Conservation (phyloP, 2,888 invertebrate genomes). For the Clitarchus hookeri region DNA sequence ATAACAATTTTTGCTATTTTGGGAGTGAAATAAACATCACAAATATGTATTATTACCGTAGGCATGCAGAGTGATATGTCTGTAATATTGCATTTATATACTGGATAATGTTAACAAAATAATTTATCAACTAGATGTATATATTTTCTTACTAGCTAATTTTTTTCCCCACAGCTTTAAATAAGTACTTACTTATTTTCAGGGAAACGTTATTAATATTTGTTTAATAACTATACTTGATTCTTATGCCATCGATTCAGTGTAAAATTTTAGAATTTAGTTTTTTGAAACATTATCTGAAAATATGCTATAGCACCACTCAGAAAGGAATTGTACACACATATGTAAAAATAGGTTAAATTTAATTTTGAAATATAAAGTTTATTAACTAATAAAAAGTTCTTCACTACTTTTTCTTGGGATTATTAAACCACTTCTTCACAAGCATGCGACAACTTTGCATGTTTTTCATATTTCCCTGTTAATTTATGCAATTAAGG, state of each 20-base stretch:
- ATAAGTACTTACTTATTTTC: neutral
- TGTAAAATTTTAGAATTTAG: neutral
- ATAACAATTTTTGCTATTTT: neutral
- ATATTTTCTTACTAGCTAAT: neutral
- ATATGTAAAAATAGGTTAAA: neutral
- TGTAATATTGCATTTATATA: neutral
- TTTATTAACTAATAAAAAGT: neutral
- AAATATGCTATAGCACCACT: neutral
- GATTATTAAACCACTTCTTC: neutral
- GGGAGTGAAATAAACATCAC: neutral
- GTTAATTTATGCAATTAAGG: neutral
- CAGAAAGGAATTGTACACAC: neutral
- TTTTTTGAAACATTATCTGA: neutral
- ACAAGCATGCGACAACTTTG: neutral
- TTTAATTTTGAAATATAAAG: neutral
- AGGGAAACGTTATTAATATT: neutral
- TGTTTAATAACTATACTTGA: neutral
- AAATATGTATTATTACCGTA: neutral
- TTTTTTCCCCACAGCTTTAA: neutral
- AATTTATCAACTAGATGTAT: neutral
- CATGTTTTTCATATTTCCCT: neutral
- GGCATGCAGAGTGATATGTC: neutral
- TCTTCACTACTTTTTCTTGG: neutral
- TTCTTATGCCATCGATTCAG: neutral
- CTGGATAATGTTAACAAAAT: neutral